A percentile compares a stretch with the other conserved stretches of the same genome.
These are phyloP conservation scores for Callipepla squamata DNA, from an alignment of 2,113 vertebrate genomes.

Conservation along the genomic window DNA sequence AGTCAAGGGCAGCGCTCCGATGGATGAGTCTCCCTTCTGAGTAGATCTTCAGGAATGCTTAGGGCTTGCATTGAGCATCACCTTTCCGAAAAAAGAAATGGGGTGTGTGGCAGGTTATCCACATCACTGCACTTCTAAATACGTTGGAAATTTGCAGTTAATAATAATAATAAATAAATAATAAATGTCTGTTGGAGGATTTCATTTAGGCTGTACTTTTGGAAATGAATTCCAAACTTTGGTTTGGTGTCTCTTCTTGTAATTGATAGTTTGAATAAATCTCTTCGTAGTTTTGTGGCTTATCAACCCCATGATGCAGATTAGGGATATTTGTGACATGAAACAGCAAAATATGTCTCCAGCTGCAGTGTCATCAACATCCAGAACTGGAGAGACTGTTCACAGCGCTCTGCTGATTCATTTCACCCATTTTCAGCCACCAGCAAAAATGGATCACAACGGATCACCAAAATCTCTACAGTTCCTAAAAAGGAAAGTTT, in stretches of 20 bases:
- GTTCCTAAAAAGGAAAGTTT: not conserved
- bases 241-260: conserved; percentile 26
- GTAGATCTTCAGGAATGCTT: not conserved
- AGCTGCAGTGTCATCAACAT: conserved; percentile 9
- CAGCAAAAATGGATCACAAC: not conserved
- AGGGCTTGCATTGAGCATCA: not conserved
- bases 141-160: conserved; percentile 10
- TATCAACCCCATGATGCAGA: rapidly evolving
- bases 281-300: not conserved
- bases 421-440: rapidly evolving
- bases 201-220: conserved; percentile 20
- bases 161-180: not conserved
- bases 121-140: not conserved
- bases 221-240: not conserved
- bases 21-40: not conserved
- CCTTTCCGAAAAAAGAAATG: not conserved
- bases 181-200: not conserved
- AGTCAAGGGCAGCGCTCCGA: not conserved
- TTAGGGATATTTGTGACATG: conserved; percentile 24
- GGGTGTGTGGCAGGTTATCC: not conserved
- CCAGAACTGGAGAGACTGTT: not conserved
- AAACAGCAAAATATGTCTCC: conserved; percentile 20
- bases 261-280: conserved; percentile 4
- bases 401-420: not conserved
- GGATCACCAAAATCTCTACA: not conserved